phyloP scores from a whole-genome alignment of 2,888 invertebrate genomes.

The Aspidapion aeneum region DNA sequence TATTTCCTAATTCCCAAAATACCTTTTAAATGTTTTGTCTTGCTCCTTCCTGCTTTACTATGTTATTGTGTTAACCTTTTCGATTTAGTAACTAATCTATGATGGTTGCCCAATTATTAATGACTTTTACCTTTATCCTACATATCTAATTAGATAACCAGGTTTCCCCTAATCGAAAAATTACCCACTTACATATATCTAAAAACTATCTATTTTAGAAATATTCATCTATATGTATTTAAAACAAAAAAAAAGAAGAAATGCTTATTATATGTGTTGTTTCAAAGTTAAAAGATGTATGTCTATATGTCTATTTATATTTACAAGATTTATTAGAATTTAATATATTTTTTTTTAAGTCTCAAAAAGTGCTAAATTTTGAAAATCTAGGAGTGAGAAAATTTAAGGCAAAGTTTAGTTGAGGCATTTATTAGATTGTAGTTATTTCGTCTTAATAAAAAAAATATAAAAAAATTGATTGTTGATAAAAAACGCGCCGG shows the following conservation, averaged over 20 bases:
- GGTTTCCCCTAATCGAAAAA: conserved; percentile 25
- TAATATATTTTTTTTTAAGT: neutral
- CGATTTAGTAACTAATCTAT: too few species aligned
- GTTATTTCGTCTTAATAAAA: too few species aligned
- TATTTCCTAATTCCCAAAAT: too few species aligned
- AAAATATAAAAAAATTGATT: too few species aligned
- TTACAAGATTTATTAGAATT: neutral
- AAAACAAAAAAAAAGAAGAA: neutral
- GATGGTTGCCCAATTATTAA: too few species aligned
- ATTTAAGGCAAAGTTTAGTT: neutral
- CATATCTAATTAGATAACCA: conserved; percentile 25
- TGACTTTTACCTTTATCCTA: conserved; percentile 9
- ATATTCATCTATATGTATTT: neutral
- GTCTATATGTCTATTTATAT: neutral
- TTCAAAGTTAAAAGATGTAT: neutral
- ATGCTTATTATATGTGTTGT: neutral
- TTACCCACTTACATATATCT: neutral
- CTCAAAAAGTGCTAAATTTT: neutral
- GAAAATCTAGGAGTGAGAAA: neutral
- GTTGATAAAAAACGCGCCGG: too few species aligned
- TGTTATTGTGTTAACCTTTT: too few species aligned
- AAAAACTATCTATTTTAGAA: neutral
- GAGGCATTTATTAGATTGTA: neutral
- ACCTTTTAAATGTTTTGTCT: too few species aligned
- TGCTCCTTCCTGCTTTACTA: too few species aligned